Base-by-base conservation (phyloP, 2,797 vertebrate genomes). In the Cyclopterus lumpus region DNA sequence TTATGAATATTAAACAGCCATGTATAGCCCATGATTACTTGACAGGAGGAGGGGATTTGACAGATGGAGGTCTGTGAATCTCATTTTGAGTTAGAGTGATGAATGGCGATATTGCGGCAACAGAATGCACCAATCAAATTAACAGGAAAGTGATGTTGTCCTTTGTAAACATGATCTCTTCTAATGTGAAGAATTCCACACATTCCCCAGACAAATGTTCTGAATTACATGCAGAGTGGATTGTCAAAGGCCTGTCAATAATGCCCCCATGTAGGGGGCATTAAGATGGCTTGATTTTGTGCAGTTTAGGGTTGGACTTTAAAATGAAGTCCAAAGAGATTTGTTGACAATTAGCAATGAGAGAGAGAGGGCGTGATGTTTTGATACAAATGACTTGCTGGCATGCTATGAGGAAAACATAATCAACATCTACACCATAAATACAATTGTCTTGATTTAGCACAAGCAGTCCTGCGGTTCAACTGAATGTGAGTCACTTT, bases 1-100 rank as follows among this genome's bases (percentile, higher is more conserved):
- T 95, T 94, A 93, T 94, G 92, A 94, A 95, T 94, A 93, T 94
- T 95, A 93, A 95, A 94, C 88, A 89, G 80, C 85, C 89, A 91
- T 88, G 85, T 89, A 88, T 79, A 80, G 91, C 65, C 79, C 81
- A 86, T 93, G 93, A 94, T 93, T 94, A 90, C 86, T 93, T 90
- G 90, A 90, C 87, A 85, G 88, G 79, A 77, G 75, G 81, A 86
- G 66, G 64, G 62, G 80, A 83, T 83, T 42, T 88, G 90, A 91
- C 88, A 90, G 81, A 89, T 67, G 73, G 81, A 83, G 76, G 62
- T 73, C 67, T 24, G 68, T 10, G 73, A 77, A 79, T 81, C 70
- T 79, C 69, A 73, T 75, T 70, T 67, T 66, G 70, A 75, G 67
- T 64, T 18, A 48, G 66, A 51, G 44, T 65, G 36, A 83, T 75